phyloP scores from a whole-genome alignment of 2,888 invertebrate species.

The Dynastes tityus region DNA sequence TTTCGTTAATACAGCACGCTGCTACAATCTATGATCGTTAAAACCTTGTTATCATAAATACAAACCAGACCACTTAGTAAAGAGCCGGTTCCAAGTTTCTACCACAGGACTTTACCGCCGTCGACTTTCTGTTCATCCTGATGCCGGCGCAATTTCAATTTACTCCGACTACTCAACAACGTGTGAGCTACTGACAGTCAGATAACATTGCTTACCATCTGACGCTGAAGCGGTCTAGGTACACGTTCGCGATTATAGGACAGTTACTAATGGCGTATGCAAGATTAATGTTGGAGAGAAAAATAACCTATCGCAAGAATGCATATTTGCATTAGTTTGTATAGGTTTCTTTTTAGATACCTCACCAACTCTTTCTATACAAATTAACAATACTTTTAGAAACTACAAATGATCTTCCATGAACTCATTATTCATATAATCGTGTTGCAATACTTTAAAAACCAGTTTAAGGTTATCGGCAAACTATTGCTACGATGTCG shows the following conservation, averaged over 20 bases:
- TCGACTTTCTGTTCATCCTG: not conserved
- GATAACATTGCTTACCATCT: slow-evolving; percentile 24
- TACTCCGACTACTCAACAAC: slow-evolving; percentile 24
- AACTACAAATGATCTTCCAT: no score
- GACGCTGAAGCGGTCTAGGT: not conserved
- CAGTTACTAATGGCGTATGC: not conserved
- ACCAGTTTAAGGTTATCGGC: no score
- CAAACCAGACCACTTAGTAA: slow-evolving; percentile 40
- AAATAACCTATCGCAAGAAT: no score
- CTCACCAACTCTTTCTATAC: no score
- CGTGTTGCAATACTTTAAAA: no score
- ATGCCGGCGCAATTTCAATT: slow-evolving; percentile 9
- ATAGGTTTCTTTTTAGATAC: no score
- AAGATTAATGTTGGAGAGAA: no score
- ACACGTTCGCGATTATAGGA: slow-evolving; percentile 1
- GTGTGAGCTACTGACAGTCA: slow-evolving; percentile 17
- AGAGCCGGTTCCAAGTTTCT: slow-evolving; percentile 21
- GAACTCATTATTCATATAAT: no score
- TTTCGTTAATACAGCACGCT: slow-evolving; percentile 27
- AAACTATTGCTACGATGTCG: no score
- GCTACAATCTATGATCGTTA: slow-evolving; percentile 34
- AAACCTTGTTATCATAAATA: slow-evolving; percentile 42
- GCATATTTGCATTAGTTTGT: no score
- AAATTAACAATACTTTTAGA: no score
- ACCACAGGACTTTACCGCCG: slow-evolving; percentile 15